Evolutionary conservation across 1,140 invertebrate species (phyloP), one percentile per base, ranked within the genome.

Genomic region (Eriocheir sinensis): DNA sequence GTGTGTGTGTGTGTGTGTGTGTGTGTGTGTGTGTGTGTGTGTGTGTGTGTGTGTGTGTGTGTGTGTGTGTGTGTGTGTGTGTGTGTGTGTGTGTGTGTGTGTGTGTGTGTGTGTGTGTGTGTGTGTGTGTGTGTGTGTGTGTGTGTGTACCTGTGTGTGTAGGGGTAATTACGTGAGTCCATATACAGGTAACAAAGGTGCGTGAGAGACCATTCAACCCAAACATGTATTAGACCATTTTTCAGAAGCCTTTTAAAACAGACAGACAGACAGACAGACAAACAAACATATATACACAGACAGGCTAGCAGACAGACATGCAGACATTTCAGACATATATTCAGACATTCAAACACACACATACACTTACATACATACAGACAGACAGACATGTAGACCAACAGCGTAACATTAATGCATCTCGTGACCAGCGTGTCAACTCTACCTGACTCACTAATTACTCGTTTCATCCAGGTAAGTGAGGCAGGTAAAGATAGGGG

Each of bases 31-130:
- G 40, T 86, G 40, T 86, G 40, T 86, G 40, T 86, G 40, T 86
- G 40, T 86, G 40, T 86, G 40, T 86, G 40, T 86, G 40, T 86
- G 40, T 86, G 40, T 86, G 40, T 86, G 40, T 86, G 40, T 86
- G 40, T 86, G 40, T 86, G 40, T 86, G 40, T 86, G 40, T 86
- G 40, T 86, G 40, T 86, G 40, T 86, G 27, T 36, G 40, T 86
- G 27, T 86, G 15, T 41, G 40, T 36, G 27, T 86, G 27, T 86
- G 30, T 17, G 36, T 83, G 12, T n/a, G 30, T 1, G 30, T n/a
- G 36, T 38, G 36, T n/a, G 80, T 83, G 30, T 27, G 80, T 9
- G 80, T 12, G 30, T 34, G 80, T 34, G n/a, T 12, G 80, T 27
- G n/a, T 34, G n/a, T 3, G 60, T 21, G 60, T 72, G 60, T 72